Evolutionary conservation across 2,113 vertebrate genomes (phyloP).

Genomic region (Mesitornis unicolor): DNA sequence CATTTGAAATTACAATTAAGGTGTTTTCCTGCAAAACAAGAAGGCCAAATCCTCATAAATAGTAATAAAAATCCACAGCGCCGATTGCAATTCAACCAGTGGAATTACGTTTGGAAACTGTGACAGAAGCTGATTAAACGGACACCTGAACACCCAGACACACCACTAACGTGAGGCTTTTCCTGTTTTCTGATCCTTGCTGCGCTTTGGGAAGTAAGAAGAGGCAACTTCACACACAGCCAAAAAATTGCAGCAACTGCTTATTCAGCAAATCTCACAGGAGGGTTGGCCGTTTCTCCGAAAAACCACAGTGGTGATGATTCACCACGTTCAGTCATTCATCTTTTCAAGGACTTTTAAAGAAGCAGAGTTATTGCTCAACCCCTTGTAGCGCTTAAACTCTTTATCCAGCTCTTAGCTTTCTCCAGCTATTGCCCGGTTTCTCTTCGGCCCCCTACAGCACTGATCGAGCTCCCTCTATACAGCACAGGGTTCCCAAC

Average conservation of each 20-base stretch:
- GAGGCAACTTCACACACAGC: background rate
- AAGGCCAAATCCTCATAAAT: background rate
- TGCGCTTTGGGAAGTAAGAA: background rate
- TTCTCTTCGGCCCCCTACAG: background rate
- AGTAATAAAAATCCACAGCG: background rate
- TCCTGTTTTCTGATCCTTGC: background rate
- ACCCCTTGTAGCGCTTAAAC: background rate
- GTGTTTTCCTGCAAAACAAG: background rate
- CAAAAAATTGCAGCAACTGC: background rate
- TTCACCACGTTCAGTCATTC: slow-evolving; percentile 28
- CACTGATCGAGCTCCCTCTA: background rate
- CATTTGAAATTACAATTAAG: background rate
- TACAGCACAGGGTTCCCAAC: background rate
- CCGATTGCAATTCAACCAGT: background rate
- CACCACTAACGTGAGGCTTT: background rate
- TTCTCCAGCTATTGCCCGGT: background rate
- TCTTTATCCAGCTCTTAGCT: background rate
- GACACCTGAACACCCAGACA: background rate
- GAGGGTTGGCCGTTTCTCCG: background rate
- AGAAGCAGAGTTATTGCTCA: background rate
- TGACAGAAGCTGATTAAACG: background rate
- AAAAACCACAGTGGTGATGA: background rate
- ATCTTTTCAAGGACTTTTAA: slow-evolving; percentile 24
- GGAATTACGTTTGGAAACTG: background rate
- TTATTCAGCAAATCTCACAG: slow-evolving; percentile 15